phyloP scores from a whole-genome alignment of 1,140 invertebrate species.

The Monomorium pharaonis region DNA sequence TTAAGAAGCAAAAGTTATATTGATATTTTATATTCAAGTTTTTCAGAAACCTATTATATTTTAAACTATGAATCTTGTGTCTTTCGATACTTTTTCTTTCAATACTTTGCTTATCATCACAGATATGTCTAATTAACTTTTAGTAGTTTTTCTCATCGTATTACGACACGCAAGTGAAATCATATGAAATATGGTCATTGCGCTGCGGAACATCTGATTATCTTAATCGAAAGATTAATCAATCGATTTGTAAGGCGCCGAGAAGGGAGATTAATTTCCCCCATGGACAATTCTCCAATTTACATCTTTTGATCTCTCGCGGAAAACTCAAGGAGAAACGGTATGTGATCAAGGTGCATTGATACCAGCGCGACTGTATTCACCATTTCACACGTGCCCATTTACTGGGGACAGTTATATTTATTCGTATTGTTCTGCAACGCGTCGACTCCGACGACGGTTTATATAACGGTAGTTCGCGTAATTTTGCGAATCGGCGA shows the following conservation, averaged over 20 bases:
- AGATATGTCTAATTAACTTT: background rate
- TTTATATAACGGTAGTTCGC: slow-evolving; percentile 34
- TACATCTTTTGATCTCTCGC: background rate
- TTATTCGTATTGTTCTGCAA: slow-evolving; percentile 12
- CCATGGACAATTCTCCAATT: slow-evolving; percentile 30
- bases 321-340: background rate
- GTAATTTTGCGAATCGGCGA: slow-evolving; percentile 4
- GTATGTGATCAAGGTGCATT: slow-evolving; percentile 11
- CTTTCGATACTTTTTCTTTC: background rate
- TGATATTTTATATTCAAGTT: background rate
- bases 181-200: slow-evolving; percentile 6
- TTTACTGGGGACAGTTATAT: slow-evolving; percentile 53
- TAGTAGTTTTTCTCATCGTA: background rate
- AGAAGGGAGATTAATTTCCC: background rate
- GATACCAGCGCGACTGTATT: slow-evolving; percentile 39
- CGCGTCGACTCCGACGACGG: background rate
- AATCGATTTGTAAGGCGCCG: background rate
- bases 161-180: background rate
- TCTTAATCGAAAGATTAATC: slow-evolving; percentile 11
- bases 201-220: background rate
- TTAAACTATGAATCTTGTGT: background rate
- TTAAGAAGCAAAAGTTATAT: background rate
- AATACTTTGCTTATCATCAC: background rate
- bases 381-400: slow-evolving; percentile 70
- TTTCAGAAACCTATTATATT: background rate